phyloP scores from a whole-genome alignment of 2,888 invertebrate genomes.

The Coenonympha arcania region DNA sequence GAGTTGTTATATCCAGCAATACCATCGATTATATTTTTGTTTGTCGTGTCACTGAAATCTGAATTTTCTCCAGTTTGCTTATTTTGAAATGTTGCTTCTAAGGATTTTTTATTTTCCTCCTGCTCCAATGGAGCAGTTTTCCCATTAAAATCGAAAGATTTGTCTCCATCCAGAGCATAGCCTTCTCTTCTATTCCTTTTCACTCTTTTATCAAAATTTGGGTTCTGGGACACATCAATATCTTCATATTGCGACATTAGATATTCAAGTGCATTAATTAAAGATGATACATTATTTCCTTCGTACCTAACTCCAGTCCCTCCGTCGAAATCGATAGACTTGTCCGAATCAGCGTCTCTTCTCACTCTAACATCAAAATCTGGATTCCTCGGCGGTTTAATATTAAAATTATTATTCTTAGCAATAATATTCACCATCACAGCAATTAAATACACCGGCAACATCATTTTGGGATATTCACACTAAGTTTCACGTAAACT shows the following conservation, averaged over 20 bases:
- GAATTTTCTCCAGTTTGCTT: no score
- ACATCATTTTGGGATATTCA: constrained; percentile 12
- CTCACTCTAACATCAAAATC: constrained; percentile 20
- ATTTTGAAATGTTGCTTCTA: no score
- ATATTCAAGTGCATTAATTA: neutral
- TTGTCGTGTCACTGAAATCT: no score
- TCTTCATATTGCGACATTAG: neutral
- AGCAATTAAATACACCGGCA: constrained; percentile 5
- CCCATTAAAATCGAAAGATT: neutral
- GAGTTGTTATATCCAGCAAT: no score
- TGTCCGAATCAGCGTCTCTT: constrained; percentile 32
- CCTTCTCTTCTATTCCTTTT: neutral
- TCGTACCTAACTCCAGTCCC: neutral
- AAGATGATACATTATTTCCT: neutral
- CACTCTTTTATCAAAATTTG: neutral
- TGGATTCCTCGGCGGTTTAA: constrained; percentile 10
- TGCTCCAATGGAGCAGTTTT: no score
- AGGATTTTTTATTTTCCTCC: neutral
- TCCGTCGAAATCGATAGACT: neutral
- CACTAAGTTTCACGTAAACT: neutral
- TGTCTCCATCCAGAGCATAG: neutral
- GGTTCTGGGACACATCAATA: neutral
- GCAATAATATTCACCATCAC: constrained; percentile 18
- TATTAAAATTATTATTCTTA: constrained; percentile 20
- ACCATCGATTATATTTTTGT: no score